Evolutionary conservation across 1,140 invertebrate genomes (phyloP).

Genomic region (Bombus sylvicola): DNA sequence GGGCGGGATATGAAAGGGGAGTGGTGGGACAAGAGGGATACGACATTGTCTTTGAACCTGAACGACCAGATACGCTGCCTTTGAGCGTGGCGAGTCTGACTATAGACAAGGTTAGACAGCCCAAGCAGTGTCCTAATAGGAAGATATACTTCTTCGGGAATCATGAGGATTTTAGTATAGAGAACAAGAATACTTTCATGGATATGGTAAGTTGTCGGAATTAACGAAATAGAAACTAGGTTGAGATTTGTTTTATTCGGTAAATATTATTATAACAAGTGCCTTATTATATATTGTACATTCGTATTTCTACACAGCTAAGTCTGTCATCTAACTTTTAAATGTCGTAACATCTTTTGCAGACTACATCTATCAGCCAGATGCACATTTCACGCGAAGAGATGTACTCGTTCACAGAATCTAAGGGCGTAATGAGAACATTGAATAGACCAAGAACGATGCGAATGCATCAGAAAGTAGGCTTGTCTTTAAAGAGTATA

Average conservation of each 20-base stretch:
- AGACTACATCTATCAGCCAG: constrained; percentile 39
- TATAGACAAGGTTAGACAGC: constrained; percentile 38
- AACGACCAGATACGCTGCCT: background rate
- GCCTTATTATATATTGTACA: no score
- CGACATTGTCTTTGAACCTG: constrained; percentile 7
- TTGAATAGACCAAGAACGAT: constrained; percentile 37
- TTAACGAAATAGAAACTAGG: background rate
- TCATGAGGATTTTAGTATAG: constrained; percentile 32
- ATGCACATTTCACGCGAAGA: constrained; percentile 15
- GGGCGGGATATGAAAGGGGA: background rate
- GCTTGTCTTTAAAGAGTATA: constrained; percentile 42
- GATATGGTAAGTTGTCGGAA: constrained; percentile 45
- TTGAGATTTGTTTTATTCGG: no score
- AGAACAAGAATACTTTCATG: constrained; percentile 22
- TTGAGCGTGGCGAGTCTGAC: background rate
- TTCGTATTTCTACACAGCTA: background rate
- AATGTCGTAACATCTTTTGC: background rate
- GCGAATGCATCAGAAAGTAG: constrained; percentile 40
- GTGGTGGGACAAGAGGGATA: background rate
- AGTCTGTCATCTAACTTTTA: background rate
- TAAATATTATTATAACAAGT: no score
- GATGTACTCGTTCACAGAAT: constrained; percentile 45
- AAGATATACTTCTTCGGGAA: constrained; percentile 57
- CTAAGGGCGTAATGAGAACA: constrained; percentile 29
- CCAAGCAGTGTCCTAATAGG: constrained; percentile 37